Conservation (phyloP, 2,113 vertebrate genomes). For the Penelope pileata region DNA sequence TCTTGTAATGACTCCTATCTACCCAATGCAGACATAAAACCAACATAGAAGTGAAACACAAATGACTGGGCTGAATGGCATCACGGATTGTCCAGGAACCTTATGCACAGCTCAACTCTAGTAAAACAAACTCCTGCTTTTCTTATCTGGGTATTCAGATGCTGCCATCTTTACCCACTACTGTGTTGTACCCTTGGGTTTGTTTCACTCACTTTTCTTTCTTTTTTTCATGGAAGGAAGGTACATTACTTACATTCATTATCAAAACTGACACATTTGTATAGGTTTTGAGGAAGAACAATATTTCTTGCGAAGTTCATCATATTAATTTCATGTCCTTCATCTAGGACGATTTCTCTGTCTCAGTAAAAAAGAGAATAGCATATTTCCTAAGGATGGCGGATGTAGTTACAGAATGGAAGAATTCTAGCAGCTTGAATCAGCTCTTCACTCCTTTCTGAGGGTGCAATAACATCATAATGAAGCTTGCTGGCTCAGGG, state of each 20-base stretch:
- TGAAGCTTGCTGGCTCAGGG: not conserved
- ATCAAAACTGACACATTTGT: not conserved
- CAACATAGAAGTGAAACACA: not conserved
- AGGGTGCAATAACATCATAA: not conserved
- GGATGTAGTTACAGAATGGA: not conserved
- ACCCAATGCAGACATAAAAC: not conserved
- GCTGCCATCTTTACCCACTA: not conserved
- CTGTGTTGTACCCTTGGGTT: not conserved
- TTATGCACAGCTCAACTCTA: not conserved
- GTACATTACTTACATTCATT: not conserved
- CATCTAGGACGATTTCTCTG: not conserved
- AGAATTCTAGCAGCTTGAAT: not conserved
- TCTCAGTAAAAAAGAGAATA: not conserved
- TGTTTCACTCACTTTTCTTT: not conserved
- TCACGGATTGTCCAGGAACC: not conserved
- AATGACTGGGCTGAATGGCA: not conserved
- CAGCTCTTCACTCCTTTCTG: not conserved
- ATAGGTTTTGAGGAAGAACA: not conserved
- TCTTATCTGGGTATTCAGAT: not conserved
- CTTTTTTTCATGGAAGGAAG: not conserved
- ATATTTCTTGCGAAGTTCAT: not conserved
- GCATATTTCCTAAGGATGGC: not conserved
- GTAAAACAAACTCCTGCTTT: not conserved
- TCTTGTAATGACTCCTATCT: not conserved
- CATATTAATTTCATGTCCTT: not conserved